phyloP scores from a whole-genome alignment of 2,113 vertebrate species.

The Heloderma charlesbogerti region DNA sequence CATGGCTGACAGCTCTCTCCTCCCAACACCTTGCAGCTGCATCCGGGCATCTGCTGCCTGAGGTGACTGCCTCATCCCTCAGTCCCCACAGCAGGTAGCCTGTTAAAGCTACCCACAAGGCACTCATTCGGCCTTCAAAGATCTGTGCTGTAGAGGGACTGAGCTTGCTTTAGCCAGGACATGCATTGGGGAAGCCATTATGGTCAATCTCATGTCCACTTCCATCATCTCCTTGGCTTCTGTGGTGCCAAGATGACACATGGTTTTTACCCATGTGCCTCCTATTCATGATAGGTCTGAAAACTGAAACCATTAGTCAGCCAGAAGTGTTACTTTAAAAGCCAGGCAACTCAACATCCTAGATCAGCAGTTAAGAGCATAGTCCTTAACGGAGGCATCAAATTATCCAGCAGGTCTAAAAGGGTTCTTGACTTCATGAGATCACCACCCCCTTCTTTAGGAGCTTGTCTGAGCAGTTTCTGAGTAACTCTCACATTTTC shows the following conservation, averaged over 20 bases:
- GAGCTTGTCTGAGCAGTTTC: not conserved
- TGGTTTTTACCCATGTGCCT: not conserved
- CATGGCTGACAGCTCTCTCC: too few relatives aligned
- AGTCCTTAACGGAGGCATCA: not conserved
- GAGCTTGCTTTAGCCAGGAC: not conserved
- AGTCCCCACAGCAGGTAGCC: not conserved
- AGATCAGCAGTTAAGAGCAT: not conserved
- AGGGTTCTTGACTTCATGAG: not conserved
- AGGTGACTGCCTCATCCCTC: too few relatives aligned
- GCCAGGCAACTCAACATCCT: not conserved
- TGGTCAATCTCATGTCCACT: not conserved
- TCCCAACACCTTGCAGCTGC: too few relatives aligned
- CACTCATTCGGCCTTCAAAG: not conserved
- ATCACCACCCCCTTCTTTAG: not conserved
- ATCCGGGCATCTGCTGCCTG: too few relatives aligned
- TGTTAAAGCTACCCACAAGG: not conserved
- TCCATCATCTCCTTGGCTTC: not conserved
- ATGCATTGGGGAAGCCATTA: not conserved
- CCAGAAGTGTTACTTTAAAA: not conserved
- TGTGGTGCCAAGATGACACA: not conserved
- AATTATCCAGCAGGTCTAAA: not conserved
- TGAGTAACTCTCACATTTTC: not conserved
- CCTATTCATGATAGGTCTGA: not conserved
- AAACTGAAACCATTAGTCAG: not conserved
- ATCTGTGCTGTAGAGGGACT: not conserved